These are phyloP conservation scores for Agonopterix subpropinquella DNA, from an alignment of 2,888 invertebrate species.

Conservation along the genomic window DNA sequence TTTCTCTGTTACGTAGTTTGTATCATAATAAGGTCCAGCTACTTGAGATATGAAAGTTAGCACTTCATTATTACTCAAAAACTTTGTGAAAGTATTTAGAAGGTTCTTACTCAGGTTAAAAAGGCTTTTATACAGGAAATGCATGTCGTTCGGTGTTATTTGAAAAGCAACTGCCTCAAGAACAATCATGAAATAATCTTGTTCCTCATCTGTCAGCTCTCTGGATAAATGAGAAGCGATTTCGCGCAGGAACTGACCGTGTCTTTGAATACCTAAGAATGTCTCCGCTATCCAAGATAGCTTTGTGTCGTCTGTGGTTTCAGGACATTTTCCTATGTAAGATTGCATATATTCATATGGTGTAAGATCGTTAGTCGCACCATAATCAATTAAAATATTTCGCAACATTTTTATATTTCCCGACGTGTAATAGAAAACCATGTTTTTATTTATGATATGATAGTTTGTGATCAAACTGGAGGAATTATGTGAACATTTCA, in stretches of 20 bases:
- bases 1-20: constrained; percentile 62
- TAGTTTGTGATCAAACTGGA: too few relatives aligned
- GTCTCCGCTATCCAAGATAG: constrained; percentile 57
- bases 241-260: constrained; percentile 40
- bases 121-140: constrained; percentile 52
- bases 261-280: constrained; percentile 53
- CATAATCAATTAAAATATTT: constrained; percentile 49
- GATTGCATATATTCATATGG: constrained; percentile 57
- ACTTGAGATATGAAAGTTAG: constrained; percentile 58
- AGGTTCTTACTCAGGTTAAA: constrained; percentile 59
- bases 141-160: constrained; percentile 40
- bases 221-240: constrained; percentile 37
- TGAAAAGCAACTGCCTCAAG: constrained; percentile 51
- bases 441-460: constrained; percentile 25
- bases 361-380: constrained; percentile 32
- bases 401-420: constrained; percentile 53
- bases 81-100: constrained; percentile 47
- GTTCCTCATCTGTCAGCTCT: constrained; percentile 44
- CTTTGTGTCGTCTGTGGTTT: constrained; percentile 43
- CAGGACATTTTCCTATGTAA: constrained; percentile 55
- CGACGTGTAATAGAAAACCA: constrained; percentile 64
- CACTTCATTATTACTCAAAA: constrained; percentile 60
- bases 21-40: constrained; percentile 65
- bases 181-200: constrained; percentile 49
- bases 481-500: too few relatives aligned